These are phyloP conservation scores for Bradypodion ventrale DNA, from an alignment of 2,797 vertebrate species.

Conservation along the genomic window DNA sequence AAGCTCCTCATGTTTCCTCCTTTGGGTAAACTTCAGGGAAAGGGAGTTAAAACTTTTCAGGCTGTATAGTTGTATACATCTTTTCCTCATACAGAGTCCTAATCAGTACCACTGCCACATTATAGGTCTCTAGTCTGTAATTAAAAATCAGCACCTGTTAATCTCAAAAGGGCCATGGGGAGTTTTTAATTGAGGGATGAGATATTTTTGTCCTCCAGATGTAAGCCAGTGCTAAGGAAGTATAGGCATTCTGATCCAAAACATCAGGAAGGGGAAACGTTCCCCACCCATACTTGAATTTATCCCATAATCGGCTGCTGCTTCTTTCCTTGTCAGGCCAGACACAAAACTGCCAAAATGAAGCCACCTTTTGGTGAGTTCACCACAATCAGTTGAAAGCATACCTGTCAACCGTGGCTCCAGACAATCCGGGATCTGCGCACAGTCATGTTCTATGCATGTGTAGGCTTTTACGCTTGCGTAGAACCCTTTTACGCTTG, in stretches of 20 bases:
- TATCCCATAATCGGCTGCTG: too few relatives aligned
- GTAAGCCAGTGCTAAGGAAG: not conserved
- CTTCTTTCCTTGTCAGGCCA: too few relatives aligned
- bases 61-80: not conserved
- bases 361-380: too few relatives aligned
- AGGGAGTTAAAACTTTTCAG: not conserved
- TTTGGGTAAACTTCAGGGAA: not conserved
- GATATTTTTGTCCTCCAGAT: not conserved
- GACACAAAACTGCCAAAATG: too few relatives aligned
- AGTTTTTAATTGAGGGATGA: not conserved
- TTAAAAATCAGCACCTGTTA: not conserved
- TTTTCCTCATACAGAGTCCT: not conserved
- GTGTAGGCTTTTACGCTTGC: too few relatives aligned
- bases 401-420: too few relatives aligned
- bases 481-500: too few relatives aligned
- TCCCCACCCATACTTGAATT: not conserved
- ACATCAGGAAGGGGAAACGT: not conserved
- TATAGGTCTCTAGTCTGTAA: not conserved
- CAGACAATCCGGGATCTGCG: too few relatives aligned
- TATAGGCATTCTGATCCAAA: not conserved
- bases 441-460: too few relatives aligned
- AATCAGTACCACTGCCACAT: not conserved
- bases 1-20: not conserved
- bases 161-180: too few relatives aligned
- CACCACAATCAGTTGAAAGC: too few relatives aligned